Percentiles rank a stretch among this genome's conserved stretches.
These are phyloP conservation scores for Girardia tigrina DNA, from an alignment of 2,888 invertebrate species.

Conservation along the genomic window DNA sequence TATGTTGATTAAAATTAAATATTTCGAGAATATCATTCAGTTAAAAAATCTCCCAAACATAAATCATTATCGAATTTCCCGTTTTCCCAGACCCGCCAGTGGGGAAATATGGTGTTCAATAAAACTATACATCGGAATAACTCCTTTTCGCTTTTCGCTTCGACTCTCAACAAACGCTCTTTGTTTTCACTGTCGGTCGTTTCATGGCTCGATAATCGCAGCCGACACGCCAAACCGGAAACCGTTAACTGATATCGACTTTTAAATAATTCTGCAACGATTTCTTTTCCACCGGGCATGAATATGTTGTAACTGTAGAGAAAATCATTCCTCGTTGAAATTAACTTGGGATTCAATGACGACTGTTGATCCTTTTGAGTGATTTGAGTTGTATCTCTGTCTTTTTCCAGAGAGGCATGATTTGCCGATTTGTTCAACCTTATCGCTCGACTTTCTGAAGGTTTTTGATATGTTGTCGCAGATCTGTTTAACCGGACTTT, in stretches of 20 bases:
- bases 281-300: not conserved
- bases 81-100: conserved; percentile 23
- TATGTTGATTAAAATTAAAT: no score
- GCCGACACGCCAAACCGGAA: not conserved
- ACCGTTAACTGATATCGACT: not conserved
- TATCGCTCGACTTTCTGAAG: no score
- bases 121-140: conserved; percentile 4
- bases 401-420: no score
- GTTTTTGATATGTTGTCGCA: no score
- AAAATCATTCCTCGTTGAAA: not conserved
- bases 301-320: not conserved
- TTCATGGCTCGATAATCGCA: not conserved
- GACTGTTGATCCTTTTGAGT: no score
- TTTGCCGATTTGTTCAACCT: no score
- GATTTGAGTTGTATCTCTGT: no score
- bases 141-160: conserved; percentile 20
- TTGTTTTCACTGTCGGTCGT: not conserved
- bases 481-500: no score
- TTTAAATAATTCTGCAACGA: not conserved
- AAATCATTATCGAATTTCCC: conserved; percentile 24
- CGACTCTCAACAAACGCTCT: conserved; percentile 8
- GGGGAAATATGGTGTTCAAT: conserved; percentile 18
- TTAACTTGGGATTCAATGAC: no score
- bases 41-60: conserved; percentile 14
- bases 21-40: not conserved